These are phyloP conservation scores for Papilio helenus DNA, from an alignment of 1,140 invertebrate species.

Conservation along the genomic window DNA sequence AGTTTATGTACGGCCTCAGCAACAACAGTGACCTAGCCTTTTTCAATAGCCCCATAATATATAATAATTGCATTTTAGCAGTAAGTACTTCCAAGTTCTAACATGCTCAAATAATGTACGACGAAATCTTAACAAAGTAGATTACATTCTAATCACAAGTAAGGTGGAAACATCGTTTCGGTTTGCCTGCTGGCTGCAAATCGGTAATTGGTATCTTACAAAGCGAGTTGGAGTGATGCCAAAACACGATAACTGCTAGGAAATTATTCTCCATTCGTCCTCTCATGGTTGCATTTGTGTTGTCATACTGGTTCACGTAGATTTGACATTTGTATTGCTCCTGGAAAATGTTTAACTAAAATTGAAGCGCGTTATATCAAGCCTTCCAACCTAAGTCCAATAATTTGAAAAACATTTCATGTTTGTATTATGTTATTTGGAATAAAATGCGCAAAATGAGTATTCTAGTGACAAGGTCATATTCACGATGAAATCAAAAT, in stretches of 20 bases:
- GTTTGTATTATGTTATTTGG: neutral
- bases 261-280: constrained; percentile 19
- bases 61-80: no score
- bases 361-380: neutral
- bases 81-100: no score
- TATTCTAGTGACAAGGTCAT: neutral
- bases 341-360: neutral
- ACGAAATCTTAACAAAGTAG: neutral
- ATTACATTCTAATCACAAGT: constrained; percentile 8
- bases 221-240: neutral
- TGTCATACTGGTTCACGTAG: neutral
- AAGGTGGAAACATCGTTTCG: constrained; percentile 1
- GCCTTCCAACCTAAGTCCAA: no score
- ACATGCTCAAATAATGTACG: neutral
- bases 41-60: no score
- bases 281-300: neutral
- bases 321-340: neutral
- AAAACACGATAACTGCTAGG: neutral
- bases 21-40: no score
- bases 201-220: constrained; percentile 20
- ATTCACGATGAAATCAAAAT: neutral
- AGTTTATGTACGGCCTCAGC: no score
- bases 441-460: neutral
- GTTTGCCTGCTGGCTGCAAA: neutral
- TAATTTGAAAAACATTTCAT: neutral